Conservation (phyloP, 2,888 invertebrate genomes). For the Orthosia gracilis region DNA sequence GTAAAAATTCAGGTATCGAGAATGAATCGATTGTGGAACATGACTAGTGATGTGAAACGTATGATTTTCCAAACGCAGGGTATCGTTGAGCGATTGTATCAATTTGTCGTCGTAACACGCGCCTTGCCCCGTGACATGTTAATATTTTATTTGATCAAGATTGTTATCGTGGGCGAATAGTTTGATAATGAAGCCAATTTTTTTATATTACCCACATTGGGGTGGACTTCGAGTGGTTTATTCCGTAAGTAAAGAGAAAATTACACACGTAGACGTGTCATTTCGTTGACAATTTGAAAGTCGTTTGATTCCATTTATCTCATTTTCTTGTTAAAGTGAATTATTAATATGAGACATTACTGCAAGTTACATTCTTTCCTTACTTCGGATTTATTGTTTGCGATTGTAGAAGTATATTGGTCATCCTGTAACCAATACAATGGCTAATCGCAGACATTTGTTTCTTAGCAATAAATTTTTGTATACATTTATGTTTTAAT, state of each 20-base stretch:
- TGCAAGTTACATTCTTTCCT: background rate
- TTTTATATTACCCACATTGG: slow-evolving; percentile 84
- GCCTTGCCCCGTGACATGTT: slow-evolving; percentile 80
- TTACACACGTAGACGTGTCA: slow-evolving; percentile 84
- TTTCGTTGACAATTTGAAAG: slow-evolving; percentile 85
- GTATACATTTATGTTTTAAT: too few relatives aligned
- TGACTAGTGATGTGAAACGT: slow-evolving; percentile 66
- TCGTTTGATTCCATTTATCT: slow-evolving; percentile 87
- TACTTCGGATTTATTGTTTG: too few relatives aligned
- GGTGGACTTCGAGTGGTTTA: slow-evolving; percentile 78
- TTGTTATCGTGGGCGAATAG: slow-evolving; percentile 84
- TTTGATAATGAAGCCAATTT: slow-evolving; percentile 90
- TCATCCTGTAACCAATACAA: background rate
- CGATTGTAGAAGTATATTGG: too few relatives aligned
- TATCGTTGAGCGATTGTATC: slow-evolving; percentile 80
- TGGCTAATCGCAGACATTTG: background rate
- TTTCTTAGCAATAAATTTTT: too few relatives aligned
- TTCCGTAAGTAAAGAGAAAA: slow-evolving; percentile 82
- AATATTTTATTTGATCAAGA: slow-evolving; percentile 90
- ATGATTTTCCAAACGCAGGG: slow-evolving; percentile 69
- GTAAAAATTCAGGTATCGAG: slow-evolving; percentile 50
- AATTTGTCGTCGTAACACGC: slow-evolving; percentile 83
- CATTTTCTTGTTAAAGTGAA: slow-evolving; percentile 77
- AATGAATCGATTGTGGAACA: slow-evolving; percentile 39
- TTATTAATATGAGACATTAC: slow-evolving; percentile 71